Percentiles rank a stretch among this genome's conserved stretches.
These are phyloP conservation scores for Stenotaenia linearis DNA, from an alignment of 2,888 invertebrate genomes.

Conservation along the genomic window DNA sequence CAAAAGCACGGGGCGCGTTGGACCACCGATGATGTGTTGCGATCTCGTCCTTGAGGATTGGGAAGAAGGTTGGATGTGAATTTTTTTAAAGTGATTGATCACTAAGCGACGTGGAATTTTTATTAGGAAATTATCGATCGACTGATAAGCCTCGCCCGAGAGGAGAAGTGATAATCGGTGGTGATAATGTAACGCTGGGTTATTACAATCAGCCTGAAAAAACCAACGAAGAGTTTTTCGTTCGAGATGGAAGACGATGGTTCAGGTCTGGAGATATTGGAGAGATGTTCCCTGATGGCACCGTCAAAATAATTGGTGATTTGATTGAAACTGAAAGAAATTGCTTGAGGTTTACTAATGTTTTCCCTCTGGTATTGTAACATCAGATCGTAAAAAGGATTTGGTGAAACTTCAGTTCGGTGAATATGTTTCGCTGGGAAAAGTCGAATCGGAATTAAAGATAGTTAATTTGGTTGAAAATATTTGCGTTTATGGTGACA, in stretches of 20 bases:
- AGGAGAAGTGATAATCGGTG: slow-evolving; percentile 79
- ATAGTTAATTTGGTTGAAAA: slow-evolving; percentile 87
- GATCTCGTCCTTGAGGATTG: slow-evolving; percentile 83
- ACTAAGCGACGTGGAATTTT: no score
- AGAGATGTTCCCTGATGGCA: slow-evolving; percentile 87
- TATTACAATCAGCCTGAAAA: slow-evolving; percentile 88
- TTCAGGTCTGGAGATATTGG: slow-evolving; percentile 96
- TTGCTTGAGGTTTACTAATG: no score
- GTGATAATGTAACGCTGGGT: slow-evolving; percentile 84
- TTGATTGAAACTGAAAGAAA: no score
- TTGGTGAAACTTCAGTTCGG: slow-evolving; percentile 95
- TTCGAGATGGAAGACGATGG: slow-evolving; percentile 75
- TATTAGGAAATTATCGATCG: slow-evolving; percentile 67
- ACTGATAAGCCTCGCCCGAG: slow-evolving; percentile 79
- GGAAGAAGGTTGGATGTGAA: no score
- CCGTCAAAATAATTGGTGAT: slow-evolving; percentile 95
- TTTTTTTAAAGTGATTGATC: no score
- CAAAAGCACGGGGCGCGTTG: slow-evolving; percentile 73
- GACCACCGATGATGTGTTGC: slow-evolving; percentile 76
- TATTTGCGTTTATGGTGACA: slow-evolving; percentile 93
- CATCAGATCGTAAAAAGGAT: slow-evolving; percentile 99
- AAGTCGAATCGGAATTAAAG: slow-evolving; percentile 91
- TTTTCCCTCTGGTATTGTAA: no score
- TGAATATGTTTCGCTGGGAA: slow-evolving; percentile 95
- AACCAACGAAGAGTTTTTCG: slow-evolving; percentile 82